A percentile compares a stretch with the other conserved stretches of the same genome.
Conservation (phyloP, 1,140 invertebrate species). For the Drosophila albomicans region DNA sequence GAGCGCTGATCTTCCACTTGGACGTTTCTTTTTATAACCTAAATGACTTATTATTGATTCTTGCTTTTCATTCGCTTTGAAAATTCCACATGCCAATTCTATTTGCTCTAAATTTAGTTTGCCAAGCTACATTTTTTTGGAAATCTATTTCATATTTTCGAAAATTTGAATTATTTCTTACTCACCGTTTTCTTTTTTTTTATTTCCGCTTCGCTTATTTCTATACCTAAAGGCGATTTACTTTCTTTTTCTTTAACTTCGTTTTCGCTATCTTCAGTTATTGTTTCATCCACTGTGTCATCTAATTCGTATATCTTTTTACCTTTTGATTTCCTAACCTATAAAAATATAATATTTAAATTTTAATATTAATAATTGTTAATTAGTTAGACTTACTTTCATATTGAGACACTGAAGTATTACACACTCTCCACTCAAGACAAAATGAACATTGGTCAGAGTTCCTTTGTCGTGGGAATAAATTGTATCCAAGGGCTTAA, state of each 20-base stretch:
- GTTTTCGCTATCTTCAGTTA: not conserved
- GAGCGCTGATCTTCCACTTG: not conserved
- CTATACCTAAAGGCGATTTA: not conserved
- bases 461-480: constrained; percentile 66
- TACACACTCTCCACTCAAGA: constrained; percentile 78
- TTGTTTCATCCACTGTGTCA: not conserved
- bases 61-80: not conserved
- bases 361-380: not conserved
- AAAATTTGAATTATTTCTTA: too few relatives aligned
- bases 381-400: constrained; percentile 28
- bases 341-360: not conserved
- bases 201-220: not conserved
- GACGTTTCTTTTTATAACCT: too few relatives aligned
- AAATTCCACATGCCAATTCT: constrained; percentile 21
- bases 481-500: constrained; percentile 71
- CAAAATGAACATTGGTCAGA: constrained; percentile 73
- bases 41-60: not conserved
- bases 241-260: not conserved
- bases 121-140: constrained; percentile 12
- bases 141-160: too few relatives aligned
- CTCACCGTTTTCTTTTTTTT: constrained; percentile 7
- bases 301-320: not conserved
- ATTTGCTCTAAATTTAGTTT: constrained; percentile 38
- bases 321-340: not conserved
- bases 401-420: constrained; percentile 77